A percentile compares a stretch with the other conserved stretches of the same genome.
phyloP scores from a whole-genome alignment of 1,140 invertebrate species.

The Bombus huntii region DNA sequence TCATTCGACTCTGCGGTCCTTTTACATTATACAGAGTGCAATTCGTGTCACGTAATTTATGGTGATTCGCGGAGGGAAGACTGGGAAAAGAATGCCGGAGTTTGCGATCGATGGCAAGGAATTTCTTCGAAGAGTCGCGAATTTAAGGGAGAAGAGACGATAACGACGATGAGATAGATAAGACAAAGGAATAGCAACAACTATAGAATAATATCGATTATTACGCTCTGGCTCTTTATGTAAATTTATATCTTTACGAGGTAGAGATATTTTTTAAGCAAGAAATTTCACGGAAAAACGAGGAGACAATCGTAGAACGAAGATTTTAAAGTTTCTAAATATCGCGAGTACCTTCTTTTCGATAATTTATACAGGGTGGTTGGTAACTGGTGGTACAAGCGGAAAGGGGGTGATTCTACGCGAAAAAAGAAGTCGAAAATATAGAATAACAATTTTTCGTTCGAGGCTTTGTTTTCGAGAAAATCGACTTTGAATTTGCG shows the following conservation, averaged over 20 bases:
- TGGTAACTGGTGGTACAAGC: too few species aligned
- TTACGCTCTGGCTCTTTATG: too few species aligned
- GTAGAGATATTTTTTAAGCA: not conserved
- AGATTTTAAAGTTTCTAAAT: not conserved
- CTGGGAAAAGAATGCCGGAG: not conserved
- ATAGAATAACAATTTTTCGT: too few species aligned
- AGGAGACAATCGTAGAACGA: rapidly evolving
- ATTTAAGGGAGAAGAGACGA: not conserved
- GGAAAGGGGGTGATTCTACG: too few species aligned
- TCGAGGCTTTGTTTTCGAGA: too few species aligned
- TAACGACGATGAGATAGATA: not conserved
- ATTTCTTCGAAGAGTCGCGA: not conserved
- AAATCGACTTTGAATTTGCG: too few species aligned
- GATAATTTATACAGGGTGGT: too few species aligned
- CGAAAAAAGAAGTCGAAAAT: too few species aligned
- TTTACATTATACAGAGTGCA: not conserved
- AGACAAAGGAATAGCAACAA: not conserved
- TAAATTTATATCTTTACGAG: not conserved
- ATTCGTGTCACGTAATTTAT: not conserved
- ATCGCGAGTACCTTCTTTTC: too few species aligned
- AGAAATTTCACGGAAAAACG: not conserved
- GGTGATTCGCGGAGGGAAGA: not conserved
- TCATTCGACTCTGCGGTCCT: not conserved
- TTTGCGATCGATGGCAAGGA: not conserved
- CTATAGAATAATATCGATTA: not conserved